These are phyloP conservation scores for Phengaris arion DNA, from an alignment of 2,888 invertebrate species.

Conservation along the genomic window DNA sequence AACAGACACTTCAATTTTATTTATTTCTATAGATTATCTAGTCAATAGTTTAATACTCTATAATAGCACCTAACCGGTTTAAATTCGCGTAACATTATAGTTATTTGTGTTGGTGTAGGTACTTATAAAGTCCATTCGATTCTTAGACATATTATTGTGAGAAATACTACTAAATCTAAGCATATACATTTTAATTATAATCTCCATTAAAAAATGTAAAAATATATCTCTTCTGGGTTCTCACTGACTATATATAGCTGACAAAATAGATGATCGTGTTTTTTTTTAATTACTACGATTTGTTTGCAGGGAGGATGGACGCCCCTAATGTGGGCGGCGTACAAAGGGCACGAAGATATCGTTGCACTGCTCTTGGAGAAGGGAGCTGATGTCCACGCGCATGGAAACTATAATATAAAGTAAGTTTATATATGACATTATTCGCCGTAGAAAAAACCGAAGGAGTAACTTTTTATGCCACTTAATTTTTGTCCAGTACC, in stretches of 20 bases:
- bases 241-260: no score
- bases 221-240: background rate
- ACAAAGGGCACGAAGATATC: slow-evolving; percentile 91
- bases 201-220: background rate
- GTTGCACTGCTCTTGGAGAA: slow-evolving; percentile 88
- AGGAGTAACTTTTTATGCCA: no score
- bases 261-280: background rate
- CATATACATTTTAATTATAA: no score
- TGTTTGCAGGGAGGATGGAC: slow-evolving; percentile 94
- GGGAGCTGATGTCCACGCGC: slow-evolving; percentile 95
- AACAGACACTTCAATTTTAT: no score
- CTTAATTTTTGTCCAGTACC: no score
- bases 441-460: no score
- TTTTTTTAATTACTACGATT: slow-evolving; percentile 8
- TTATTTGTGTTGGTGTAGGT: no score
- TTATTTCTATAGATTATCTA: no score
- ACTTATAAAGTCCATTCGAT: background rate
- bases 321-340: slow-evolving; percentile 97
- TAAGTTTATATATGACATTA: slow-evolving; percentile 44
- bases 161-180: no score
- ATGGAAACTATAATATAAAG: slow-evolving; percentile 95
- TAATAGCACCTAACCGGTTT: no score
- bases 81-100: no score
- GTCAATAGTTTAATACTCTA: no score
- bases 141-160: background rate